Conservation (phyloP, 2,113 vertebrate species). For the Prunella himalayana region DNA sequence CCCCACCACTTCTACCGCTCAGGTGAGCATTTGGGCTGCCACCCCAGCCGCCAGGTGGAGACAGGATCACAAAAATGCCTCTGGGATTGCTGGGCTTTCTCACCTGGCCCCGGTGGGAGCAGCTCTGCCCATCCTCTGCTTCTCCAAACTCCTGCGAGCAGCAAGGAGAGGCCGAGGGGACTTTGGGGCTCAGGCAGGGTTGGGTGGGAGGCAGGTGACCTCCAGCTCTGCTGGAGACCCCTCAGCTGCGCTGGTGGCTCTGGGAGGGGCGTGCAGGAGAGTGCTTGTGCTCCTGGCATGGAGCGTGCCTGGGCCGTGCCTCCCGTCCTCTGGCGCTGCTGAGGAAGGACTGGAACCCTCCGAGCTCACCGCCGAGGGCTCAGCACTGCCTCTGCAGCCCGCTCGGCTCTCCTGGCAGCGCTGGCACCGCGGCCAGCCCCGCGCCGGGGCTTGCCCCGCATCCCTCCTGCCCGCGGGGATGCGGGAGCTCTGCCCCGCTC, state of each 20-base stretch:
- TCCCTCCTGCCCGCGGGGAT: not conserved
- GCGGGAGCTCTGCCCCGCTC: not conserved
- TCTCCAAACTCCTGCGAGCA: not conserved
- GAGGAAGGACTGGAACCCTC: not conserved
- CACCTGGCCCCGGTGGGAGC: accelerated
- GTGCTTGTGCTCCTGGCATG: not conserved
- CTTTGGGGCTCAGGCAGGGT: not conserved
- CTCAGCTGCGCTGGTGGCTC: not conserved
- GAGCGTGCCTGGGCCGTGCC: not conserved
- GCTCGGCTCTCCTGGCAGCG: not conserved
- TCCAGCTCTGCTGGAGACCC: not conserved
- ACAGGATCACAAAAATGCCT: not conserved
- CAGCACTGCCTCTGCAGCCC: not conserved
- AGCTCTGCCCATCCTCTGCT: not conserved
- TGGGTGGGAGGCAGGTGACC: not conserved
- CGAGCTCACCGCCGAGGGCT: not conserved
- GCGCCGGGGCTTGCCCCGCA: not conserved
- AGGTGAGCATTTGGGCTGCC: conserved; percentile 73
- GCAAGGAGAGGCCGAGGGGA: accelerated
- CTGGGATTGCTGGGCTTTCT: not conserved
- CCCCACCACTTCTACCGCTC: conserved; percentile 91
- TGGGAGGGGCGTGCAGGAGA: not conserved
- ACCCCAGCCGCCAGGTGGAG: not conserved
- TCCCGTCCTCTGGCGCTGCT: not conserved
- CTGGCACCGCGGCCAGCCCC: not conserved